Evolutionary conservation across 2,888 invertebrate species (phyloP).

Genomic region (Pycnomerus fuliginosus): DNA sequence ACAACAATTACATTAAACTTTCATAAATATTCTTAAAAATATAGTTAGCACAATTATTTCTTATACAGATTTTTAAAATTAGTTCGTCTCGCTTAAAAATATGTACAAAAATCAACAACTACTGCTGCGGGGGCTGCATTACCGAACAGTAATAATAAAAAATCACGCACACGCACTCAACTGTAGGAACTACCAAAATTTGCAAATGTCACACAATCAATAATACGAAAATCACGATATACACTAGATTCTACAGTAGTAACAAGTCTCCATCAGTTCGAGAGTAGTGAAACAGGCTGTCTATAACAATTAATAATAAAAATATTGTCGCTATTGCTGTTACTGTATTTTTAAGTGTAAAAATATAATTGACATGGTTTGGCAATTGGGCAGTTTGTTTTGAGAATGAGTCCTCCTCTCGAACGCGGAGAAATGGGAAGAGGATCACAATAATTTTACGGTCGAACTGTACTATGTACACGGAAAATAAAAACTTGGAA

Average conservation of each 20-base stretch:
- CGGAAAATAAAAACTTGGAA: conserved; percentile 13
- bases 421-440: conserved; percentile 20
- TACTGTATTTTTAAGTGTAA: conserved; percentile 15
- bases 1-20: conserved; percentile 36
- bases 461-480: conserved; percentile 17
- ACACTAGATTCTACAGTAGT: too few relatives aligned
- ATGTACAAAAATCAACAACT: conserved; percentile 20
- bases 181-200: conserved; percentile 27
- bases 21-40: conserved; percentile 36
- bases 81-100: conserved; percentile 8
- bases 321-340: conserved; percentile 22
- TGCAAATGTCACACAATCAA: conserved; percentile 10
- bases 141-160: conserved; percentile 6
- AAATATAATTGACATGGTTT: conserved; percentile 28
- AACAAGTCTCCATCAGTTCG: too few relatives aligned
- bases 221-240: not conserved
- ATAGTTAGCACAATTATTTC: conserved; percentile 38
- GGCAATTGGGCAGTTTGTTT: conserved; percentile 29
- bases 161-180: conserved; percentile 8
- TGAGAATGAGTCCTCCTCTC: conserved; percentile 4
- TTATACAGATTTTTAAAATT: conserved; percentile 25
- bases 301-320: conserved; percentile 19
- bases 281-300: too few relatives aligned
- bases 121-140: conserved; percentile 6
- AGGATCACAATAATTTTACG: conserved; percentile 32